Conservation (phyloP, 2,888 invertebrate genomes). For the Polyommatus icarus region DNA sequence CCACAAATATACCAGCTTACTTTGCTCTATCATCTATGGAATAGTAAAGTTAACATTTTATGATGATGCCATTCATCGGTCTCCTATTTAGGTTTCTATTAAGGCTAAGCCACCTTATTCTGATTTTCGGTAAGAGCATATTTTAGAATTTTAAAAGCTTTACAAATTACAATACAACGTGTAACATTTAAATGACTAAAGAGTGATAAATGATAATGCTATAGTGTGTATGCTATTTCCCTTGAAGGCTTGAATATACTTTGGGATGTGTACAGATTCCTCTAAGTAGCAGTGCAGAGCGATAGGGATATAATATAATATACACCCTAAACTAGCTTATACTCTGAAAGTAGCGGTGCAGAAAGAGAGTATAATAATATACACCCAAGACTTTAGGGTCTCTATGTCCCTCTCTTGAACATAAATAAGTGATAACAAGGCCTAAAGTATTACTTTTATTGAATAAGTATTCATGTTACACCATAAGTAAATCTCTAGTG, state of each 20-base stretch:
- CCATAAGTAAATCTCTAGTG: background rate
- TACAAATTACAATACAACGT: background rate
- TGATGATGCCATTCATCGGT: no score
- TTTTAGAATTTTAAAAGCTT: background rate
- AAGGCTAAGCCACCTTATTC: background rate
- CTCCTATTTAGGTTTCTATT: background rate
- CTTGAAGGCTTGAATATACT: no score
- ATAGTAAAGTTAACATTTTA: no score
- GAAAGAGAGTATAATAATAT: no score
- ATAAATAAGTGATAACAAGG: background rate
- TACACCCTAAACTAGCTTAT: no score
- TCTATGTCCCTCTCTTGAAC: background rate
- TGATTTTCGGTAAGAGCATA: background rate
- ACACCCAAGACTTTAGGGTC: background rate
- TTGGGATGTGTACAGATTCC: no score
- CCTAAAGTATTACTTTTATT: background rate
- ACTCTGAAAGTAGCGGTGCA: no score
- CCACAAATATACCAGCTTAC: no score
- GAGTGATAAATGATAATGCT: background rate
- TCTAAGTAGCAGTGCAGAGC: no score
- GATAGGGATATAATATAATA: no score
- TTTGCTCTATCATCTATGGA: no score
- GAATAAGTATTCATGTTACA: background rate
- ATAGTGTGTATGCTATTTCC: background rate
- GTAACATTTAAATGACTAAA: background rate